Conservation (phyloP, 2,113 vertebrate genomes). For the Hippocampus barbouri region DNA sequence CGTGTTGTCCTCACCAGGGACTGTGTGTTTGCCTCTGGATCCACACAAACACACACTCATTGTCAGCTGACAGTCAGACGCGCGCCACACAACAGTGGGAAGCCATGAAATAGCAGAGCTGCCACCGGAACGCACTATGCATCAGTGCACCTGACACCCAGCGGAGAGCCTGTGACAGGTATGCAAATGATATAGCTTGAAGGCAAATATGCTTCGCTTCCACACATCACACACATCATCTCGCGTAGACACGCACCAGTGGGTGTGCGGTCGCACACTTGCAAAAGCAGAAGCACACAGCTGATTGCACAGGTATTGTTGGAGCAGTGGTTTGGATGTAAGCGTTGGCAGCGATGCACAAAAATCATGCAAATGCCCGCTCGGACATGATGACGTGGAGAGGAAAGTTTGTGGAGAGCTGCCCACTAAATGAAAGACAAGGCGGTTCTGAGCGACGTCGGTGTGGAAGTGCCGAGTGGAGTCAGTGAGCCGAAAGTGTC, state of each 20-base stretch:
- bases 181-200: constrained; percentile 64
- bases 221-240: constrained; percentile 60
- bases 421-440: background rate
- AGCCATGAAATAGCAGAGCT: constrained; percentile 46
- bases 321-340: background rate
- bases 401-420: background rate
- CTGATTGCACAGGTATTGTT: constrained; percentile 38
- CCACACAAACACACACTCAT: constrained; percentile 18
- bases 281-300: constrained; percentile 10
- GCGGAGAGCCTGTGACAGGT: constrained; percentile 58
- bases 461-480: background rate
- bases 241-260: constrained; percentile 56
- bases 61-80: constrained; percentile 36
- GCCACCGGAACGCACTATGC: constrained; percentile 47
- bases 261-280: constrained; percentile 34
- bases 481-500: background rate
- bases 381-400: background rate
- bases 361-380: constrained; percentile 2
- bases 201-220: constrained; percentile 62
- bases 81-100: constrained; percentile 37
- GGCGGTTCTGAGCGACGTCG: background rate
- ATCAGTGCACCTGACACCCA: constrained; percentile 57
- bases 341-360: constrained; percentile 12
- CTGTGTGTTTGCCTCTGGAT: constrained; percentile 1
- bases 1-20: constrained; percentile 8